Percentiles rank a stretch among this genome's conserved stretches.
Conservation (phyloP, 2,113 vertebrate species). For the Thomomys bottae region DNA sequence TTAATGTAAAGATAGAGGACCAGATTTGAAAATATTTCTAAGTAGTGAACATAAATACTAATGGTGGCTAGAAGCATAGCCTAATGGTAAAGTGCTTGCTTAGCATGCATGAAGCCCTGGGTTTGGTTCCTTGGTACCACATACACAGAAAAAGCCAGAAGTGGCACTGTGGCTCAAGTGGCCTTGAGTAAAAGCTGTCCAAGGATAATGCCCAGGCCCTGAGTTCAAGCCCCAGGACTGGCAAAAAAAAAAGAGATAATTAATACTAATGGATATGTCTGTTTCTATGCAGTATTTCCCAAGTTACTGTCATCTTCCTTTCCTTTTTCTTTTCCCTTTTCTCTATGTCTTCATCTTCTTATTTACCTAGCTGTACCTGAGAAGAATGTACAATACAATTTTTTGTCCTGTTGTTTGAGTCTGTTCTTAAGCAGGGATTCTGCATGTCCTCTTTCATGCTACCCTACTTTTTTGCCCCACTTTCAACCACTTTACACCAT, state of each 20-base stretch:
- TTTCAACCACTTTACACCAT: constrained; percentile 37
- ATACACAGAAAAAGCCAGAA: no score
- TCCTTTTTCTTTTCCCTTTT: no score
- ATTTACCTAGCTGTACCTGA: neutral
- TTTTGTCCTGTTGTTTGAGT: constrained; percentile 33
- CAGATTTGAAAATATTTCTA: neutral
- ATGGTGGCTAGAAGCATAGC: no score
- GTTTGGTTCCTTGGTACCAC: no score
- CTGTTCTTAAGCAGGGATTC: constrained; percentile 22
- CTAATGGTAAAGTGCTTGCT: no score
- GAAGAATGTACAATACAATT: neutral
- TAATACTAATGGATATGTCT: neutral
- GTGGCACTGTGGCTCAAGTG: no score
- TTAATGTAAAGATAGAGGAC: constrained; percentile 9
- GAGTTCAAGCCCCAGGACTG: no score
- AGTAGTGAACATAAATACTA: neutral
- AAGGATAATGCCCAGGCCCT: no score
- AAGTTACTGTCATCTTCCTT: neutral
- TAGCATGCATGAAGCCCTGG: no score
- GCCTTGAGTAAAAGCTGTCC: no score
- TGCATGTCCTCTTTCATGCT: constrained; percentile 30
- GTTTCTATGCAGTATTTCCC: neutral
- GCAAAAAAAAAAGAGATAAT: no score
- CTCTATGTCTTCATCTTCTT: neutral
- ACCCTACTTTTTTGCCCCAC: constrained; percentile 69